phyloP scores from a whole-genome alignment of 2,113 vertebrate genomes.

The Conger conger region DNA sequence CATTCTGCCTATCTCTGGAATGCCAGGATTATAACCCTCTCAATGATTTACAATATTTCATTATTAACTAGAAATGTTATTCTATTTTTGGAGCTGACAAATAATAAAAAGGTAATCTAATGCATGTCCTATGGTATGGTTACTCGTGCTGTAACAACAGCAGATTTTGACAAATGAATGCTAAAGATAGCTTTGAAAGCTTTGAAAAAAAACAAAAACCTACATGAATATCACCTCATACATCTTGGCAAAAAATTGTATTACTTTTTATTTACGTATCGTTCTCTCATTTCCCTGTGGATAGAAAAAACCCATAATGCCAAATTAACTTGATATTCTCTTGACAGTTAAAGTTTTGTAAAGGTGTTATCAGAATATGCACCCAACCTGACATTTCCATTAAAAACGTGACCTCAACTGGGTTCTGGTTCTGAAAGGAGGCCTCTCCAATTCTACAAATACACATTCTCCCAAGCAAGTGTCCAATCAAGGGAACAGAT shows the following conservation, averaged over 20 bases:
- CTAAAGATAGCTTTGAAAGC: neutral
- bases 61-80: neutral
- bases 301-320: slow-evolving; percentile 49
- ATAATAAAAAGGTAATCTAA: neutral
- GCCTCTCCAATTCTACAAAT: too few relatives aligned
- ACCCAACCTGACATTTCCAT: neutral
- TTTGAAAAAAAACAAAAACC: neutral
- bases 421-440: too few relatives aligned
- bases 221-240: too few relatives aligned
- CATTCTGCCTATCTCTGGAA: neutral
- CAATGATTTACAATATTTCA: neutral
- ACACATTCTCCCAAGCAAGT: too few relatives aligned
- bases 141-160: neutral
- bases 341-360: too few relatives aligned
- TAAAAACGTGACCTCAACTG: too few relatives aligned
- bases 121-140: neutral
- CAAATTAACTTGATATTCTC: neutral
- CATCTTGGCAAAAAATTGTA: too few relatives aligned
- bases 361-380: too few relatives aligned
- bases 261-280: too few relatives aligned
- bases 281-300: too few relatives aligned
- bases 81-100: neutral
- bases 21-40: neutral
- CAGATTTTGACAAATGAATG: neutral
- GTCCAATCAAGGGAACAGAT: too few relatives aligned